Conservation (phyloP, 2,888 invertebrate genomes). For the Lumbricus terrestris region DNA sequence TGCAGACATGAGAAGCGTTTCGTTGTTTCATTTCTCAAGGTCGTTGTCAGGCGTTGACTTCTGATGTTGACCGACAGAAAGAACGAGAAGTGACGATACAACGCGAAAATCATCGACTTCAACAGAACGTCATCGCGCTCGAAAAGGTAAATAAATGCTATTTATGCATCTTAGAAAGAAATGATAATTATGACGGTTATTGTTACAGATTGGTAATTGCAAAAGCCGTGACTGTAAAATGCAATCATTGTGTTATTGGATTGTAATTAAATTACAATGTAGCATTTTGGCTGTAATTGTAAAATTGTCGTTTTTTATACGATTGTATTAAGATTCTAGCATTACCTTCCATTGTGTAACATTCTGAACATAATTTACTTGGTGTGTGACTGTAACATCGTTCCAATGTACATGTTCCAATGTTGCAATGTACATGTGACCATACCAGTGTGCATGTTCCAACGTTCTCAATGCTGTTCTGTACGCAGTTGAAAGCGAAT, state of each 20-base stretch:
- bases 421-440: not conserved
- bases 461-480: not conserved
- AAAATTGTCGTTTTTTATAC: too few species aligned
- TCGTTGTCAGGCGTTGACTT: conserved; percentile 65
- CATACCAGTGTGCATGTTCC: too few species aligned
- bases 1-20: not conserved
- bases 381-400: not conserved
- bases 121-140: conserved; percentile 77
- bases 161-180: not conserved
- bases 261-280: too few species aligned
- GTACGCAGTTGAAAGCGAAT: conserved; percentile 51
- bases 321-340: too few species aligned
- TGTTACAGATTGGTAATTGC: not conserved
- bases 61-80: conserved; percentile 69
- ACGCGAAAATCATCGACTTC: conserved; percentile 74
- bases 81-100: conserved; percentile 64
- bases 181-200: too few species aligned
- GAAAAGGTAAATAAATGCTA: conserved; percentile 69
- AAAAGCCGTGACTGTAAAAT: not conserved
- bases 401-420: not conserved
- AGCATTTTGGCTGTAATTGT: too few species aligned
- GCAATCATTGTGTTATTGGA: too few species aligned
- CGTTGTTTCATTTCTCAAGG: conserved; percentile 22
- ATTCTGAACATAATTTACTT: too few species aligned
- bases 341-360: too few species aligned